phyloP scores from a whole-genome alignment of 2,113 vertebrate species.

The Gorsachius goisagi region DNA sequence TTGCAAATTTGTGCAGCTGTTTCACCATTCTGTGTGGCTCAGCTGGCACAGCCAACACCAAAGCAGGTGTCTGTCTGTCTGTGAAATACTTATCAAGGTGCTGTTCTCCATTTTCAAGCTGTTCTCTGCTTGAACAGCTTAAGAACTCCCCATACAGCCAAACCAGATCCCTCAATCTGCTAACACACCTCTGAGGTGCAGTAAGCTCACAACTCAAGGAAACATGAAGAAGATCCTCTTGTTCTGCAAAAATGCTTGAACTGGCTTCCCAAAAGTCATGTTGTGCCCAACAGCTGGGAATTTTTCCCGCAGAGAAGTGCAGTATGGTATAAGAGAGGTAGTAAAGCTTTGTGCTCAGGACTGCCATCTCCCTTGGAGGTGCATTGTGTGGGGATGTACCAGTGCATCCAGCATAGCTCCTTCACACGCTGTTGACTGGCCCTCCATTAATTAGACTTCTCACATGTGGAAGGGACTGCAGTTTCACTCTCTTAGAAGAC shows the following conservation, averaged over 20 bases:
- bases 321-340: not conserved
- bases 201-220: not conserved
- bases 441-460: not conserved
- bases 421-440: not conserved
- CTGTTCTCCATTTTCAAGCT: not conserved
- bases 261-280: not conserved
- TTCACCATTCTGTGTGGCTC: not conserved
- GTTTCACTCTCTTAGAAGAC: not conserved
- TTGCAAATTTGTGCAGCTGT: not conserved
- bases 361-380: not conserved
- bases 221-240: not conserved
- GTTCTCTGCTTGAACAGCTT: not conserved
- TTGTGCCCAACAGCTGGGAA: not conserved
- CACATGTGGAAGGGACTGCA: not conserved
- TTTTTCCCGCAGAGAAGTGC: not conserved
- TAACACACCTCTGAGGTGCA: not conserved
- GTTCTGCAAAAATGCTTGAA: not conserved
- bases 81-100: not conserved
- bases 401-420: not conserved
- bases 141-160: not conserved
- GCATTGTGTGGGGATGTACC: not conserved
- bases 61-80: not conserved
- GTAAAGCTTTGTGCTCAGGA: not conserved
- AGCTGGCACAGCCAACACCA: not conserved
- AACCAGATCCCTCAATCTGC: not conserved